phyloP scores from a whole-genome alignment of 1,140 invertebrate genomes.

The Druon quercuslanigerum region DNA sequence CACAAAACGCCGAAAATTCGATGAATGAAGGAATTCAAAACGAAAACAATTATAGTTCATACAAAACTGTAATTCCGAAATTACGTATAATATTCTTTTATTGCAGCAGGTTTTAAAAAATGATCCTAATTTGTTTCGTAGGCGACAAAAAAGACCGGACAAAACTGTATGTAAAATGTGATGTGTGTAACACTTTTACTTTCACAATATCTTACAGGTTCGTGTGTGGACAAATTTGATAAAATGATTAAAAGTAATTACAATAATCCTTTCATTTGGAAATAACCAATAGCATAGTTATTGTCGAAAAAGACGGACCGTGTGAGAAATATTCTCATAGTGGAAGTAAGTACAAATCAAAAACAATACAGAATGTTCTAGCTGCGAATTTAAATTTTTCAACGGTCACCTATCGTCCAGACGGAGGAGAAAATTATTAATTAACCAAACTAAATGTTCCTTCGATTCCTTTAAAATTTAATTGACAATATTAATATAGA shows the following conservation, averaged over 20 bases:
- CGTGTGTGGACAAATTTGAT: background rate
- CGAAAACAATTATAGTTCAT: constrained; percentile 4
- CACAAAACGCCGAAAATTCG: too few species aligned
- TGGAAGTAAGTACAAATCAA: constrained; percentile 14
- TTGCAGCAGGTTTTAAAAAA: constrained; percentile 27
- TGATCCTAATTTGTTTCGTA: background rate
- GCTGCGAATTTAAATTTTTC: constrained; percentile 7
- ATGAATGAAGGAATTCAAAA: background rate
- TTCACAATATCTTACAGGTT: constrained; percentile 28
- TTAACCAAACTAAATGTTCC: constrained; percentile 36
- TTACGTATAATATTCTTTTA: constrained; percentile 23
- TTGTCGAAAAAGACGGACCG: constrained; percentile 22
- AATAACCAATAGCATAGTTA: constrained; percentile 12
- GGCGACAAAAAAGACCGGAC: background rate
- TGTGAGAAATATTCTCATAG: constrained; percentile 22
- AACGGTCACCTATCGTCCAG: constrained; percentile 26
- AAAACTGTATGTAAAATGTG: constrained; percentile 16
- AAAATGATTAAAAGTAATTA: constrained; percentile 5
- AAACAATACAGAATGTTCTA: constrained; percentile 8
- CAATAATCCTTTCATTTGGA: constrained; percentile 2
- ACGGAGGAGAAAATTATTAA: constrained; percentile 50
- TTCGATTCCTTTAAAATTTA: constrained; percentile 63
- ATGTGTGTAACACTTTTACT: constrained; percentile 15
- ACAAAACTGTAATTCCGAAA: constrained; percentile 29
- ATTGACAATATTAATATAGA: constrained; percentile 69